Conservation (phyloP, 35 echinoderm and acorn worm genomes). For the Lytechinus variegatus region DNA sequence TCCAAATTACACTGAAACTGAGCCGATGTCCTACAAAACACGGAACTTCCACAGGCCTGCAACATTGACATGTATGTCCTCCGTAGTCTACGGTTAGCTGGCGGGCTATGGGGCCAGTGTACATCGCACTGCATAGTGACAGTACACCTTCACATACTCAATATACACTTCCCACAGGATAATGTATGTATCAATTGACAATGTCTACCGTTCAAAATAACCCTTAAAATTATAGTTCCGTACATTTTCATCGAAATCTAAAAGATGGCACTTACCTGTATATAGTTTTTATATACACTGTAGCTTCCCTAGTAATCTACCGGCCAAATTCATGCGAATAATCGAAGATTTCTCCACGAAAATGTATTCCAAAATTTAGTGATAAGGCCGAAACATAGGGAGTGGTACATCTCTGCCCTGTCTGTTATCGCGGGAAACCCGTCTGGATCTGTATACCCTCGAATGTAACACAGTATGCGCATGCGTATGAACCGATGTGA, state of each 20-base stretch:
- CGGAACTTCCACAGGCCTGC: neutral
- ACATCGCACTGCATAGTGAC: conserved; percentile 48
- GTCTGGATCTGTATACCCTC: conserved; percentile 53
- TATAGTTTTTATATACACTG: conserved; percentile 53
- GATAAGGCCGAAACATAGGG: conserved; percentile 53
- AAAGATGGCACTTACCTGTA: conserved; percentile 52
- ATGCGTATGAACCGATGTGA: conserved; percentile 46
- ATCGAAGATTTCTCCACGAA: conserved; percentile 56
- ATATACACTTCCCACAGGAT: conserved; percentile 54
- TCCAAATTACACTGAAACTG: neutral
- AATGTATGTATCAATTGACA: conserved; percentile 55
- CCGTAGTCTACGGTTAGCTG: conserved; percentile 41
- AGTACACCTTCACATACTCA: conserved; percentile 46
- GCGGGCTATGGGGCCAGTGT: conserved; percentile 39
- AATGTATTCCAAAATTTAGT: conserved; percentile 48
- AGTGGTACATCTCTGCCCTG: conserved; percentile 51
- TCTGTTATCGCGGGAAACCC: conserved; percentile 32
- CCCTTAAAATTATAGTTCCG: conserved; percentile 36
- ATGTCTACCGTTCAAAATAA: conserved; percentile 15
- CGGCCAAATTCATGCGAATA: conserved; percentile 57
- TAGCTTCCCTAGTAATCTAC: conserved; percentile 49
- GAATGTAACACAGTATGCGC: conserved; percentile 47
- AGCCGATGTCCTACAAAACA: conserved; percentile 22
- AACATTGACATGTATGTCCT: neutral
- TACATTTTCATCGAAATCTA: neutral